Evolutionary conservation across 2,113 vertebrate genomes (phyloP).

Genomic region (Bubo bubo): DNA sequence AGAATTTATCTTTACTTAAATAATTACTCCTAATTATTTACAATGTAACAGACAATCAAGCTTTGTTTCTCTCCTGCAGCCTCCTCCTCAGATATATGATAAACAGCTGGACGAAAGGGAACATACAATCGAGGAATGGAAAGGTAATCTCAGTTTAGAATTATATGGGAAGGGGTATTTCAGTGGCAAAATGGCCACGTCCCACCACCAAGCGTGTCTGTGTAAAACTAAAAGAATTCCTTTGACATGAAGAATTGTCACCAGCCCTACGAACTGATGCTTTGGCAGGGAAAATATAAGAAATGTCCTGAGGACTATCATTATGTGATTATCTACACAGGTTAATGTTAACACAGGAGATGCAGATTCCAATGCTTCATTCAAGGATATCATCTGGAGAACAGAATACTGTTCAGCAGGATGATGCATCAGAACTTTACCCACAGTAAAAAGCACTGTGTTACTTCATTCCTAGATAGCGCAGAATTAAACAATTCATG

Average conservation of each 20-base stretch:
- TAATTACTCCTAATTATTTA: not conserved
- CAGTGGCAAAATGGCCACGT: not conserved
- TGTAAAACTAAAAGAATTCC: not conserved
- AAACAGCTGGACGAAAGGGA: slow-evolving; percentile 99
- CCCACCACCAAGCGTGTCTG: not conserved
- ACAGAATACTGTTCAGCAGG: not conserved
- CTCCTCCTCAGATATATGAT: slow-evolving; percentile 98
- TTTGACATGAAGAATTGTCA: not conserved
- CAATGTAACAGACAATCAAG: not conserved
- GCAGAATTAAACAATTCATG: not conserved
- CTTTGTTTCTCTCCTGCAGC: slow-evolving; percentile 78
- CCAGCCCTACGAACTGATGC: not conserved
- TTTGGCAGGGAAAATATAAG: not conserved
- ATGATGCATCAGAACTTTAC: not conserved
- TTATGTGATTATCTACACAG: not conserved
- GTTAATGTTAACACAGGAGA: not conserved
- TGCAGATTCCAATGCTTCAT: not conserved
- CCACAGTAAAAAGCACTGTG: not conserved
- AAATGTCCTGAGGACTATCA: not conserved
- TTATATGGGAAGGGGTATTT: not conserved
- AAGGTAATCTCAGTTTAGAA: slow-evolving; percentile 80
- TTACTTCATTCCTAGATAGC: not conserved
- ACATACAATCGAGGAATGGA: slow-evolving; percentile 99
- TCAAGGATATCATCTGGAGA: not conserved
- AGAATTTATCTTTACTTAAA: not conserved